These are phyloP conservation scores for Eolophus roseicapilla DNA, from an alignment of 2,113 vertebrate species.

Conservation along the genomic window DNA sequence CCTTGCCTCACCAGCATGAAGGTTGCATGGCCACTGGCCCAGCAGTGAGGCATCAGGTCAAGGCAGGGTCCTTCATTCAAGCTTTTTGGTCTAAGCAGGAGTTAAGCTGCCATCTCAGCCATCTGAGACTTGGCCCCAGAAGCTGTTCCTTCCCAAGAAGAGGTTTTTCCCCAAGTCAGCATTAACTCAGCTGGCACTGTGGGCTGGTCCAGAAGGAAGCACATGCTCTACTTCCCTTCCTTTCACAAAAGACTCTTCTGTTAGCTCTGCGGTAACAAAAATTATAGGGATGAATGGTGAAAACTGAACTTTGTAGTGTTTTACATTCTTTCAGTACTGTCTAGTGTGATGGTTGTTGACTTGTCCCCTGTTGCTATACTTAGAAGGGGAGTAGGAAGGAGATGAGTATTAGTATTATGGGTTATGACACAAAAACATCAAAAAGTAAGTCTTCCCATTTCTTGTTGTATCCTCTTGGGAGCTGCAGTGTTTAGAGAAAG, in stretches of 20 bases:
- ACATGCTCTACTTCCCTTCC: neutral
- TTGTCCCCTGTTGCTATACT: neutral
- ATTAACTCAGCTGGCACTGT: neutral
- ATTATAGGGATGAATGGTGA: constrained; percentile 12
- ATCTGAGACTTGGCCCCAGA: neutral
- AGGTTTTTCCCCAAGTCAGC: neutral
- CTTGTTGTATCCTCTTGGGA: constrained; percentile 17
- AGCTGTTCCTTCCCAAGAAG: neutral
- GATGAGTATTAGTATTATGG: neutral
- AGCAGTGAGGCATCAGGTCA: neutral
- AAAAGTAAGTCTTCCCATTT: constrained; percentile 20
- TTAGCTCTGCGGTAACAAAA: neutral
- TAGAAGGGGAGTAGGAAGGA: constrained; percentile 25
- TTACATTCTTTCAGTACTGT: constrained; percentile 27
- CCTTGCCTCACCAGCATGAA: neutral
- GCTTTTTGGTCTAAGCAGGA: neutral
- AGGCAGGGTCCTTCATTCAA: neutral
- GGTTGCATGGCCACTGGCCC: neutral
- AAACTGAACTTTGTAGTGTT: constrained; percentile 18
- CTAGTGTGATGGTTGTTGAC: constrained; percentile 13
- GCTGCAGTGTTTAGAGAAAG: neutral
- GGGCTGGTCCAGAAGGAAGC: neutral
- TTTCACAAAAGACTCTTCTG: neutral
- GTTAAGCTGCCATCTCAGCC: neutral
- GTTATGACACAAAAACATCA: constrained; percentile 37